These are phyloP conservation scores for Limnodromus scolopaceus DNA, from an alignment of 2,797 vertebrate species.

Conservation along the genomic window DNA sequence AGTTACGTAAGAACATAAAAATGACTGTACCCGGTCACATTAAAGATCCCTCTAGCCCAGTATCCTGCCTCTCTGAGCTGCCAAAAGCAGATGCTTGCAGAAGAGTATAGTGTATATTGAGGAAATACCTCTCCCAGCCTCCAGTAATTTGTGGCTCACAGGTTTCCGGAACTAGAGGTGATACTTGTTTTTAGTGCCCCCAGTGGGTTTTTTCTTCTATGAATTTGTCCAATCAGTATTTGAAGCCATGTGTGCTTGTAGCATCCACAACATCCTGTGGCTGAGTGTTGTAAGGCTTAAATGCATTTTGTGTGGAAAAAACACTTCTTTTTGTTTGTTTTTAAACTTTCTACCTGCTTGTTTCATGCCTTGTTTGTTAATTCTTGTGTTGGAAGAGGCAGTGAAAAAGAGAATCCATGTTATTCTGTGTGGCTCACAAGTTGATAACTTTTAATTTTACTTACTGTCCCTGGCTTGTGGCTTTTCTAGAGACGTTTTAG, in stretches of 20 bases:
- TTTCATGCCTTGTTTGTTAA: background rate
- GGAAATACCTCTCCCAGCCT: slow-evolving; percentile 62
- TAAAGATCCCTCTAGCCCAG: background rate
- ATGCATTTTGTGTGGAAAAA: background rate
- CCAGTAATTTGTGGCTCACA: slow-evolving; percentile 62
- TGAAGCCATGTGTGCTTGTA: background rate
- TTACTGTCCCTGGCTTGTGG: background rate
- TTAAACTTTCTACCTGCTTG: slow-evolving; percentile 3
- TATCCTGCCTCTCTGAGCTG: background rate
- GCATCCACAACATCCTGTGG: slow-evolving; percentile 53
- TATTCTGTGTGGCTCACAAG: background rate
- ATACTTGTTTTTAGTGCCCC: slow-evolving; percentile 64
- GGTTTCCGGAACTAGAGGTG: slow-evolving; percentile 61
- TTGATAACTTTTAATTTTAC: background rate
- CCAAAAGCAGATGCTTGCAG: slow-evolving; percentile 54
- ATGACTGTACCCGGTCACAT: background rate
- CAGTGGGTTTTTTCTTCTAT: slow-evolving; percentile 29
- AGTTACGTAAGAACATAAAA: background rate
- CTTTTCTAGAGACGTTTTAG: background rate
- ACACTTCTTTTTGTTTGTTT: slow-evolving; percentile 24
- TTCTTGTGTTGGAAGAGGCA: background rate
- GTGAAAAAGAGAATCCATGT: background rate
- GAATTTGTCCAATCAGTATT: background rate
- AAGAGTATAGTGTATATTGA: slow-evolving; percentile 31
- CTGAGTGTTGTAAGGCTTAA: background rate